These are phyloP conservation scores for Pionites leucogaster DNA, from an alignment of 2,113 vertebrate genomes.

Conservation along the genomic window DNA sequence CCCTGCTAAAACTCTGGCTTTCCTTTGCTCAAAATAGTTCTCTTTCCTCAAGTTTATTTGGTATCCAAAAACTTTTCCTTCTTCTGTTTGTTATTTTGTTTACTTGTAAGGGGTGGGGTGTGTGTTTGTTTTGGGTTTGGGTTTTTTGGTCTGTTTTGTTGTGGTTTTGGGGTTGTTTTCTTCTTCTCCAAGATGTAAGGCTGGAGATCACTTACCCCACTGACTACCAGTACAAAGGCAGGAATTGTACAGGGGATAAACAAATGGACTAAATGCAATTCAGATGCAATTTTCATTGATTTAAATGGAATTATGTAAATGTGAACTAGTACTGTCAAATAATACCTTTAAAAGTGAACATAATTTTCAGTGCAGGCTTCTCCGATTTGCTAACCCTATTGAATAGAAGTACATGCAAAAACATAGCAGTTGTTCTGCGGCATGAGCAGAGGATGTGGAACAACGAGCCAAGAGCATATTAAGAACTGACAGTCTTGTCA, in stretches of 20 bases:
- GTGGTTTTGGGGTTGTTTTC: neutral
- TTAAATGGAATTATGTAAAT: neutral
- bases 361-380: neutral
- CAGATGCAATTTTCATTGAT: neutral
- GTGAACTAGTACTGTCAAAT: neutral
- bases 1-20: neutral
- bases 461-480: neutral
- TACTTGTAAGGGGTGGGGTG: neutral
- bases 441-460: neutral
- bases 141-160: neutral
- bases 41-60: neutral
- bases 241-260: neutral
- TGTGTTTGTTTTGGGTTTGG: neutral
- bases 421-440: neutral
- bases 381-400: neutral
- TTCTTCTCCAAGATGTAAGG: neutral
- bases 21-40: neutral
- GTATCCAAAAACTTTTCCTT: neutral
- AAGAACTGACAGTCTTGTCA: neutral
- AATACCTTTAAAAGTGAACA: neutral
- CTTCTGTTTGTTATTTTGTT: neutral
- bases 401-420: neutral
- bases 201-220: neutral
- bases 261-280: neutral
- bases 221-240: neutral